phyloP scores from a whole-genome alignment of 2,888 invertebrate genomes.

The Pristionchus arcanus region DNA sequence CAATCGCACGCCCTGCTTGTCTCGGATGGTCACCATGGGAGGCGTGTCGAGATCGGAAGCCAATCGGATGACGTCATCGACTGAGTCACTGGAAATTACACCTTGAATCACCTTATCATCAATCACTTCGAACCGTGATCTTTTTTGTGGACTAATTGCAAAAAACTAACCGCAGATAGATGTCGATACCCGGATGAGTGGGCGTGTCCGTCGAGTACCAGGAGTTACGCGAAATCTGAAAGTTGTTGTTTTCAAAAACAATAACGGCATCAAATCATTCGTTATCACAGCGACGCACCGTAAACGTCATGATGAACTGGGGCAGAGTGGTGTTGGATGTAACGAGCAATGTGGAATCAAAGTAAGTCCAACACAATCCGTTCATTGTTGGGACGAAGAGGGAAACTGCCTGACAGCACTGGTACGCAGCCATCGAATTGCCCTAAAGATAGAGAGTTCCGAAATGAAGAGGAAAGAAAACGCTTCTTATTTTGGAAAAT shows the following conservation, averaged over 20 bases:
- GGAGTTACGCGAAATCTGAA: slow-evolving; percentile 68
- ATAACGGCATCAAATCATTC: background rate
- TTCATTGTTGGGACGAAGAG: slow-evolving; percentile 50
- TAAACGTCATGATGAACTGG: slow-evolving; percentile 51
- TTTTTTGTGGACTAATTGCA: background rate
- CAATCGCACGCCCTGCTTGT: slow-evolving; percentile 68
- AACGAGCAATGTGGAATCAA: background rate
- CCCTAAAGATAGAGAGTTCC: background rate
- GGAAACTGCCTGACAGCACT: slow-evolving; percentile 33
- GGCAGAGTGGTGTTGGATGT: background rate
- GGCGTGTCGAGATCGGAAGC: slow-evolving; percentile 64
- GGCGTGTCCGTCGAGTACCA: slow-evolving; percentile 63
- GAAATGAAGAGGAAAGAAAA: too few species aligned
- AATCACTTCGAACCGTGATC: background rate
- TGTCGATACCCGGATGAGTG: slow-evolving; percentile 67
- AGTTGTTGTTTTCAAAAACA: background rate
- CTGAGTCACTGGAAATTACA: slow-evolving; percentile 56
- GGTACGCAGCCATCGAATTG: background rate
- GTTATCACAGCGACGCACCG: background rate
- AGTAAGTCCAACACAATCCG: slow-evolving; percentile 49
- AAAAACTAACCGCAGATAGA: slow-evolving; percentile 58
- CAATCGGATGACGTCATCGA: slow-evolving; percentile 61
- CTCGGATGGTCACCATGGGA: slow-evolving; percentile 61
- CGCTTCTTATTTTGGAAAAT: too few species aligned
- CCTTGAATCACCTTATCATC: background rate